Evolutionary conservation across 2,113 vertebrate genomes (phyloP).

Genomic region (Petrocephalus zakoni): DNA sequence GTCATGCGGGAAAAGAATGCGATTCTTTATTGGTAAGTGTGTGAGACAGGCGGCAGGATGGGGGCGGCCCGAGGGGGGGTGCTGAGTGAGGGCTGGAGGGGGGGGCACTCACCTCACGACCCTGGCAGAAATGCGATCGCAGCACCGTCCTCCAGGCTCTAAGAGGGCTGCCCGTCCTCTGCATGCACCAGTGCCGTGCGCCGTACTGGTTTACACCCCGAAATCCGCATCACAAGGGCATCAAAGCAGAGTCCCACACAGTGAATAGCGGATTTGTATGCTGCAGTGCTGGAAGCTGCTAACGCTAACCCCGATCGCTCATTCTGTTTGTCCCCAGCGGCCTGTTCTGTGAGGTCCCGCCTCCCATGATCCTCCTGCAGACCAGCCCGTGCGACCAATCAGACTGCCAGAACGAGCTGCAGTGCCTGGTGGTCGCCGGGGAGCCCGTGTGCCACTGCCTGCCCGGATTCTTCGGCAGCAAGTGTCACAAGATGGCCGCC

Average conservation of each 20-base stretch:
- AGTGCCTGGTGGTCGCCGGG: slow-evolving; percentile 78
- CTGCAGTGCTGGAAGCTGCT: background rate
- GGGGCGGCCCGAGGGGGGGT: background rate
- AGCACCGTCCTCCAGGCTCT: background rate
- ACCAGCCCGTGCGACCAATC: slow-evolving; percentile 93
- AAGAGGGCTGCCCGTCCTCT: background rate
- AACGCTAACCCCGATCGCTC: background rate
- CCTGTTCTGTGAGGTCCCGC: slow-evolving; percentile 86
- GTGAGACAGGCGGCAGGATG: background rate
- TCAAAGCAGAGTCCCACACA: background rate
- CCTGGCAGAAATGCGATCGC: slow-evolving; percentile 11
- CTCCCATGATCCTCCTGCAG: slow-evolving; percentile 94
- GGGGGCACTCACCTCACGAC: background rate
- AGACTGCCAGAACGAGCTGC: slow-evolving; percentile 86
- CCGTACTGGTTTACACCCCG: background rate
- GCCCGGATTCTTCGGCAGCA: slow-evolving; percentile 81
- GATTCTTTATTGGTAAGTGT: slow-evolving; percentile 16
- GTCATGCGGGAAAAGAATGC: slow-evolving; percentile 5
- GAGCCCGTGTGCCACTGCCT: slow-evolving; percentile 90
- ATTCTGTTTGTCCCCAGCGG: slow-evolving; percentile 61
- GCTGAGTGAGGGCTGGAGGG: background rate
- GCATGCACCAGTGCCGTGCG: background rate
- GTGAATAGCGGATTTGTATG: background rate
- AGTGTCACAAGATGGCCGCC: slow-evolving; percentile 88
- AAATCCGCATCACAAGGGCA: background rate